Evolutionary conservation across 2,113 vertebrate genomes (phyloP), one percentile per base, ranked within the genome.

Genomic region (cattle (Bos taurus)): DNA sequence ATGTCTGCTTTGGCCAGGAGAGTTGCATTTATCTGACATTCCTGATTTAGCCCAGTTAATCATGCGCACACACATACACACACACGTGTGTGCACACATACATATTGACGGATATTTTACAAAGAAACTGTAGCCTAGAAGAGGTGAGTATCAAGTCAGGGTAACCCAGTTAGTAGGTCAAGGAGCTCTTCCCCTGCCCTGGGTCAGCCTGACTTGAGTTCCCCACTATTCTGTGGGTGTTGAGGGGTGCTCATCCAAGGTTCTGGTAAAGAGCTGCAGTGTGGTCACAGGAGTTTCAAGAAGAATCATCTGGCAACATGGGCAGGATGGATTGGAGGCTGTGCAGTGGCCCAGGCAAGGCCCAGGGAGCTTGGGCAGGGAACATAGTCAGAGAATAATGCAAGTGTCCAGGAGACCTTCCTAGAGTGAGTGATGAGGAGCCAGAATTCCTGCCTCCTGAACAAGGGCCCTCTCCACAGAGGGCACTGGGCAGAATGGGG

Each of bases 111-210:
- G 48, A 84, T 30, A 43, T 30, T 83, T 95, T 57, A 91, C 43
- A 93, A 93, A 96, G 56, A 87, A 57, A 43, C 54, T 59, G 33
- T 67, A 89, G 46, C 77, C 82, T 88, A 78, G 48, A 93, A 46
- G 36, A 84, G n/a, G 16, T 94, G 30, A 83, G 12, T 90, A 57
- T 59, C 86, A 83, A n/a, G 28, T 93, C 48, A 87, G 25, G 36
- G 83, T 92, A 90, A 98, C 81, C 59, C 74, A 28, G 78, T 62
- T 91, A 88, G 48, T 94, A 86, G 52, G 43, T 88, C 93, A 96
- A n/a, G 40, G 67, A 71, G 36, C 77, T 60, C 11, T 93, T 88
- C 90, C 80, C 15, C 52, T 0, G 0, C 43, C 23, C 57, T 2
- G 60, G 30, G 15, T 84, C 62, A 59, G 30, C 54, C 52, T 94